Conservation (phyloP, 2,113 vertebrate species). For the Pseudorasbora parva region DNA sequence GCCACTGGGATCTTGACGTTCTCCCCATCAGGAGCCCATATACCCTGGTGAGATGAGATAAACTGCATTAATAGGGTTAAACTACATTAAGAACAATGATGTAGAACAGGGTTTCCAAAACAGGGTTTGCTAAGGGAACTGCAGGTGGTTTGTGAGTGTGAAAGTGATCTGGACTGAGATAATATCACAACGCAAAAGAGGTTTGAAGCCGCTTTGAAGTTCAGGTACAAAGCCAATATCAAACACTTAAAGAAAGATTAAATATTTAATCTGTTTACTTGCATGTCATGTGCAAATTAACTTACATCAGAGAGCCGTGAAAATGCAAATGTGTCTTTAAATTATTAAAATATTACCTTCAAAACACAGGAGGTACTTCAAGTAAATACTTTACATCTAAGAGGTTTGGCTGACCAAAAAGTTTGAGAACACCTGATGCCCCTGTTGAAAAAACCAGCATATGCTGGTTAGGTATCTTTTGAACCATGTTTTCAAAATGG, state of each 20-base stretch:
- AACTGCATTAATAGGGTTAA: not conserved
- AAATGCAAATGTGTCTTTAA: not conserved
- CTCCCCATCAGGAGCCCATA: constrained; percentile 95
- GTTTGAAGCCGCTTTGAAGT: not conserved
- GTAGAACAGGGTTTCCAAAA: not conserved
- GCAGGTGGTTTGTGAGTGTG: not conserved
- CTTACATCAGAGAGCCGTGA: not conserved
- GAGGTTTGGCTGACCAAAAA: not conserved
- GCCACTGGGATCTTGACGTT: constrained; percentile 94
- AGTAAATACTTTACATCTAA: not conserved
- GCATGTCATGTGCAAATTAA: not conserved
- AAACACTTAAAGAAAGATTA: not conserved
- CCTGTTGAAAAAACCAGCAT: too few relatives aligned
- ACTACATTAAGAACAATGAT: not conserved
- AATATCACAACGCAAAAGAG: not conserved
- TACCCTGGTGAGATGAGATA: constrained; percentile 77
- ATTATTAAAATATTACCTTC: not conserved
- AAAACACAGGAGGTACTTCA: not conserved
- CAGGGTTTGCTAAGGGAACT: not conserved
- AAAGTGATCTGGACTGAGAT: not conserved
- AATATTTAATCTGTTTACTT: not conserved
- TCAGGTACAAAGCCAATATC: not conserved
- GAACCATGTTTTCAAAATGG: not conserved
- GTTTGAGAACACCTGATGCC: not conserved
- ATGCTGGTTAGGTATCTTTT: too few relatives aligned